Base-by-base conservation (phyloP, 23 tunicate species). In the Diplosoma virens region DNA sequence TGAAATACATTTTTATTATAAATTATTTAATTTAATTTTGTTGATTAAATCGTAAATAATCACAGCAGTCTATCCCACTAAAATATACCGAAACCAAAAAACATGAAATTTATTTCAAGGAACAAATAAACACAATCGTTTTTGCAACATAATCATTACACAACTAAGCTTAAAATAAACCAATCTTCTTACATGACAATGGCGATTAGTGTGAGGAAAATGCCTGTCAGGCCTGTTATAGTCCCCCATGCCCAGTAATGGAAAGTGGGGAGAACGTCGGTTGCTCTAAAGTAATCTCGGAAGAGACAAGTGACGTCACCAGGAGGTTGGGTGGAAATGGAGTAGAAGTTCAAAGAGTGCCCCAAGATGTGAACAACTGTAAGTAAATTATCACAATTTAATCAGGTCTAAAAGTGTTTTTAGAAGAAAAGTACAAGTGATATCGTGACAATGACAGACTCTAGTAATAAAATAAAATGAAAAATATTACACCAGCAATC, bases 241-340 rank as follows among this genome's bases (percentile, higher is more conserved):
- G 96, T 89, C 52, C 84, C 89, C 85, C 84, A 89, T 31, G 80
- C 72, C 96, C 96, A 89, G 71, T 83, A 89, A 52, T 83, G 89
- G 75, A 89, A 89, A 18, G 80, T 89, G 16, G 96, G 89, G 2
- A 89, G 52, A 30, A 53, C 41, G 54, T 89, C 76, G 30, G 85
- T 67, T 22, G 96, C 55, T 6, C 89, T 48, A 75, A 73, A 89
- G 81, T 71, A 83, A 53, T 89, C 96, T 7, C 82, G 81, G 80
- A 89, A 89, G 33, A 89, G 77, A 41, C 96, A 89, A 17, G 80
- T 79, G 29, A 89, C 34, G 58, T 89, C 96, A 32, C 86, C 79
- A 14, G 89, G 67, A n/a, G 96, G 83, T 89, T 89, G 96, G 3
- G 96, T 89, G 70, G 89, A 72, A 47, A 89, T 89, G 6, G 89